Percentiles rank a stretch among this genome's conserved stretches.
These are phyloP conservation scores for Rutilus rutilus DNA, from an alignment of 2,113 vertebrate genomes.

Conservation along the genomic window DNA sequence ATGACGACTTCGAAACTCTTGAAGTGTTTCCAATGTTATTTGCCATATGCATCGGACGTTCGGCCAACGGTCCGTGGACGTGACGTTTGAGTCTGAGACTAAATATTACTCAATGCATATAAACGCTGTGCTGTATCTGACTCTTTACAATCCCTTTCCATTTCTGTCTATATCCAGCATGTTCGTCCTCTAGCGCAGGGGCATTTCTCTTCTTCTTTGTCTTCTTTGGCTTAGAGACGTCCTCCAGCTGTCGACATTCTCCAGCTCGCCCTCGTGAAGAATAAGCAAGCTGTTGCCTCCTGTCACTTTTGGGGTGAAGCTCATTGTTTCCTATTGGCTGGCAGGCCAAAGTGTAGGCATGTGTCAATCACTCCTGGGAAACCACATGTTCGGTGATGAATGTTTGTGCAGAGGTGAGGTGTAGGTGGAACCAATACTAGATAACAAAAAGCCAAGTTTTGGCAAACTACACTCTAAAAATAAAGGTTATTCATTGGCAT, in stretches of 20 bases:
- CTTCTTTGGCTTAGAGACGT: slow-evolving; percentile 51
- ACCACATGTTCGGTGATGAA: slow-evolving; percentile 43
- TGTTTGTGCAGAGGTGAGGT: slow-evolving; percentile 37
- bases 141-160: neutral
- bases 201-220: slow-evolving; percentile 17
- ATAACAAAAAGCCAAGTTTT: slow-evolving; percentile 35
- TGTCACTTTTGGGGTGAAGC: slow-evolving; percentile 45
- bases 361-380: slow-evolving; percentile 53
- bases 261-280: slow-evolving; percentile 21
- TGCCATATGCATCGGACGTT: too few relatives aligned
- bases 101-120: neutral
- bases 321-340: slow-evolving; percentile 57
- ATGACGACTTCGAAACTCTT: too few relatives aligned
- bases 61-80: too few relatives aligned
- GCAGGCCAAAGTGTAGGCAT: slow-evolving; percentile 41
- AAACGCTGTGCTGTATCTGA: neutral
- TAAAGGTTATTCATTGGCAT: too few relatives aligned
- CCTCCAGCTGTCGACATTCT: slow-evolving; percentile 25
- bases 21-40: too few relatives aligned
- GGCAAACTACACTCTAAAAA: slow-evolving; percentile 4
- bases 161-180: neutral
- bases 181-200: slow-evolving; percentile 6
- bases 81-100: too few relatives aligned
- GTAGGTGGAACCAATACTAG: slow-evolving; percentile 45
- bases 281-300: slow-evolving; percentile 52